phyloP scores from a whole-genome alignment of 1,140 invertebrate genomes.

The Cherax destructor region DNA sequence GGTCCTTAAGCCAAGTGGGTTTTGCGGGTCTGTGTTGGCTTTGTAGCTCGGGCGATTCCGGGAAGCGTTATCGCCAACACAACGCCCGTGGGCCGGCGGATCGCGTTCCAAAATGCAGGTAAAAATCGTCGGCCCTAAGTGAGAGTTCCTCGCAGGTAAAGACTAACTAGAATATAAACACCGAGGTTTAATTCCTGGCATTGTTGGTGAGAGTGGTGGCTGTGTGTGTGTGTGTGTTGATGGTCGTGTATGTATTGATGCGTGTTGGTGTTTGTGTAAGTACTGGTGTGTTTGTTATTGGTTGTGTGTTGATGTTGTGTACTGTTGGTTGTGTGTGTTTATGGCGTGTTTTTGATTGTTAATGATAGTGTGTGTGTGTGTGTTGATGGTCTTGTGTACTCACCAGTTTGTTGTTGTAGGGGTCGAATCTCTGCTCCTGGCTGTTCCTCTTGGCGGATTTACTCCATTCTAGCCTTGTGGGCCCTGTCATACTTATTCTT shows the following conservation, averaged over 20 bases:
- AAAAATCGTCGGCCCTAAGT: neutral
- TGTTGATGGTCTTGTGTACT: constrained; percentile 13
- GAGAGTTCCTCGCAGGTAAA: neutral
- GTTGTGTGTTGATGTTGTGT: neutral
- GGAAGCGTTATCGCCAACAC: constrained; percentile 4
- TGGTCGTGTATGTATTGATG: neutral
- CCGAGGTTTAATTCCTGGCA: neutral
- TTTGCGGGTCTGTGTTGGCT: neutral
- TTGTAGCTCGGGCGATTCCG: neutral
- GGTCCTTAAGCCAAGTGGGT: neutral
- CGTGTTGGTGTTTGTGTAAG: neutral
- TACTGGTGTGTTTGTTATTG: neutral
- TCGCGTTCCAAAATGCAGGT: constrained; percentile 14
- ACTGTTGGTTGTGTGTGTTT: neutral
- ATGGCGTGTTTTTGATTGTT: constrained; percentile 2
- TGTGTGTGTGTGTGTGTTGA: neutral
- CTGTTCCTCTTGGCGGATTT: too few species aligned
- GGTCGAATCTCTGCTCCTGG: too few species aligned
- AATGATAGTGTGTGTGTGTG: constrained; percentile 7
- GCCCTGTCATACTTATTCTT: too few species aligned
- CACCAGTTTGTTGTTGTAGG: neutral
- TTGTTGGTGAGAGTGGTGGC: neutral
- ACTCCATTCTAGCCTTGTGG: too few species aligned
- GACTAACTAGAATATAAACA: neutral
- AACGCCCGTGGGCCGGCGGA: neutral